Conservation (phyloP, 2,888 invertebrate genomes). For the Xiphydria camelus region DNA sequence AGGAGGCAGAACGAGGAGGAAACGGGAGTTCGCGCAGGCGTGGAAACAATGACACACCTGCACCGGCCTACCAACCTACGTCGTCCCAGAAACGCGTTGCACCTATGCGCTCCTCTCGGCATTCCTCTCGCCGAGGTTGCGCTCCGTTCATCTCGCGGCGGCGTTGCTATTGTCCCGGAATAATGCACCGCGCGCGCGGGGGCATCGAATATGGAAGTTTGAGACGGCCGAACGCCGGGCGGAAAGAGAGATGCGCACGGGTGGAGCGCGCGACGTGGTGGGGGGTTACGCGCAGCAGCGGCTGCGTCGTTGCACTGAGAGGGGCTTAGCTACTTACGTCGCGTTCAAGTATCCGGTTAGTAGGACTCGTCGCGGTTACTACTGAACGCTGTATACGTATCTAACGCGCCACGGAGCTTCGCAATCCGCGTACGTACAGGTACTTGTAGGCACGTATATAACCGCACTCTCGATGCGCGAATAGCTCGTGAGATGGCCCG, state of each 20-base stretch:
- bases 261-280: too few relatives aligned
- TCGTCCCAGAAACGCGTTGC: conserved; percentile 11
- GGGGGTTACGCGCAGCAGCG: too few relatives aligned
- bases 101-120: conserved; percentile 3
- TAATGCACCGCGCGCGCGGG: background rate
- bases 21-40: conserved; percentile 3
- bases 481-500: conserved; percentile 42
- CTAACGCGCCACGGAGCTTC: too few relatives aligned
- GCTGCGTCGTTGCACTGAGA: too few relatives aligned
- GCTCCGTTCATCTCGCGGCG: background rate
- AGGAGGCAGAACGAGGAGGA: conserved; percentile 4
- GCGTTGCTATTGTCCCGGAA: background rate
- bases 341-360: too few relatives aligned
- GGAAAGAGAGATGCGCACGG: too few relatives aligned
- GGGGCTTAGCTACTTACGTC: too few relatives aligned
- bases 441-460: conserved; percentile 6
- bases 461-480: conserved; percentile 40
- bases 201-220: background rate
- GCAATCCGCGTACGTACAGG: background rate
- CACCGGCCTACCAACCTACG: conserved; percentile 16
- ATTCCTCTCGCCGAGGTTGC: background rate
- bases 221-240: too few relatives aligned
- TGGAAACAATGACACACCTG: conserved; percentile 34
- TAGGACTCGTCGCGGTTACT: too few relatives aligned
- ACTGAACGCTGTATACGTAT: too few relatives aligned